A percentile compares a stretch with the other conserved stretches of the same genome.
These are phyloP conservation scores for Tinamus guttatus DNA, from an alignment of 2,113 vertebrate genomes.

Conservation along the genomic window DNA sequence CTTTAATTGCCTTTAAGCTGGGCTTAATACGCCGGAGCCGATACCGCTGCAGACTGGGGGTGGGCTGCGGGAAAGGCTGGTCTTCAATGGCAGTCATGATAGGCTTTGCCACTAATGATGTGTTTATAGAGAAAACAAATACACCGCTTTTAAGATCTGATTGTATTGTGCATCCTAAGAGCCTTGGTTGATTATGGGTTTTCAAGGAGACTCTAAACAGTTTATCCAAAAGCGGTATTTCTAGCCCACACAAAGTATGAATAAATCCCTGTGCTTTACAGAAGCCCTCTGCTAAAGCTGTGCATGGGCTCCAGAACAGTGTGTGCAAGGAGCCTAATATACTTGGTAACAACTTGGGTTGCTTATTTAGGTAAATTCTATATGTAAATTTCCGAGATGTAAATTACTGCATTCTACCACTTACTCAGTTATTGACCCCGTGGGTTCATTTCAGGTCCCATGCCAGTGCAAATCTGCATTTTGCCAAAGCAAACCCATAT, in stretches of 20 bases:
- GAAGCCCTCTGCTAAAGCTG: background rate
- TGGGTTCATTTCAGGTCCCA: background rate
- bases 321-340: background rate
- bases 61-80: background rate
- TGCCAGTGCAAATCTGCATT: background rate
- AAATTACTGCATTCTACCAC: background rate
- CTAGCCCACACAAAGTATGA: background rate
- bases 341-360: background rate
- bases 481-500: background rate
- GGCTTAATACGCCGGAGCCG: background rate
- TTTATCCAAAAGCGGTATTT: background rate
- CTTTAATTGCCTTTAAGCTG: rapidly evolving
- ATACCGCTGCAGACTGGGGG: rapidly evolving
- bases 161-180: background rate
- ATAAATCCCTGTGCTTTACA: background rate
- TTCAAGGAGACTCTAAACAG: background rate
- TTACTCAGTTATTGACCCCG: background rate
- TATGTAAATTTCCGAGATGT: background rate
- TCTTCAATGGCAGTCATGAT: too few relatives aligned
- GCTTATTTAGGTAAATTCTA: background rate
- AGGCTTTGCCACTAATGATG: rapidly evolving
- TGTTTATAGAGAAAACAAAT: background rate
- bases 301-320: background rate
- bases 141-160: rapidly evolving
- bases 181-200: rapidly evolving